Percentiles rank a stretch among this genome's conserved stretches.
Conservation (phyloP, 2,888 invertebrate species). For the Phlogophora meticulosa region DNA sequence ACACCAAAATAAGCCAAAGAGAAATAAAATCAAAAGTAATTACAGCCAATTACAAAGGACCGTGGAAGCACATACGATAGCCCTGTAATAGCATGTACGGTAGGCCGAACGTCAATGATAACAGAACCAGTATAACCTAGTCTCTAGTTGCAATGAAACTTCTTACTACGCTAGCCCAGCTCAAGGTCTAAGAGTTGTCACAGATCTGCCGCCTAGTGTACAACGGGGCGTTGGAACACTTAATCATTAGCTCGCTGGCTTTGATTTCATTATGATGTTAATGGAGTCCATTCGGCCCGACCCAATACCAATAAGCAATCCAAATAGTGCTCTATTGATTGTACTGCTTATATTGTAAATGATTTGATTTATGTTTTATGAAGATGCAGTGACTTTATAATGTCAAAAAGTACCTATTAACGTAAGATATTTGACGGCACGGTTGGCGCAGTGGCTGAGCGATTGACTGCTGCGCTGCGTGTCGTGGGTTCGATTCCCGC, state of each 20-base stretch:
- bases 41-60: slow-evolving; percentile 26
- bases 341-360: background rate
- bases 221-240: slow-evolving; percentile 48
- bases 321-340: slow-evolving; percentile 44
- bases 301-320: slow-evolving; percentile 56
- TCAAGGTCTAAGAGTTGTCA: too few relatives aligned
- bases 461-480: too few relatives aligned
- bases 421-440: too few relatives aligned
- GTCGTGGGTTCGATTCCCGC: too few relatives aligned
- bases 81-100: slow-evolving; percentile 40
- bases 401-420: too few relatives aligned
- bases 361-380: background rate
- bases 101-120: too few relatives aligned
- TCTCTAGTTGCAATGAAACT: too few relatives aligned
- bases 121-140: too few relatives aligned
- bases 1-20: background rate
- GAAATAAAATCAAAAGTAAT: slow-evolving; percentile 24
- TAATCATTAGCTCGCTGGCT: slow-evolving; percentile 53
- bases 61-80: slow-evolving; percentile 22
- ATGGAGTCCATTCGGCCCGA: slow-evolving; percentile 51
- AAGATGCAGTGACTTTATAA: background rate
- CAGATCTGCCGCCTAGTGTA: slow-evolving; percentile 2
- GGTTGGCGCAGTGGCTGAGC: too few relatives aligned
- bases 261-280: slow-evolving; percentile 62
- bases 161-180: too few relatives aligned